These are phyloP conservation scores for Umimayanthus kanabou DNA, from an alignment of 92 coral and sea anemone genomes.

Conservation along the genomic window DNA sequence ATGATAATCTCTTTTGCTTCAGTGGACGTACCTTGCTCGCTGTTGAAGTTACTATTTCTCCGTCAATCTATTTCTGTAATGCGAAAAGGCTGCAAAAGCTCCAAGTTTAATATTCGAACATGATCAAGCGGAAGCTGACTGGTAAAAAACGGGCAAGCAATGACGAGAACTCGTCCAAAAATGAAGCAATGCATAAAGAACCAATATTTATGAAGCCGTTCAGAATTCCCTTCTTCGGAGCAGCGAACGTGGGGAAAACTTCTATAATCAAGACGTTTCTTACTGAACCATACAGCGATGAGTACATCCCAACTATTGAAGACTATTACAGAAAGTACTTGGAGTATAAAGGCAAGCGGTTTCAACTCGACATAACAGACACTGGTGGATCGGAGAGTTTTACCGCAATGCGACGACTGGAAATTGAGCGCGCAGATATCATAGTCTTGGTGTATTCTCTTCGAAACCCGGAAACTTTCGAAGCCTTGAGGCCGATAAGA, in stretches of 20 bases:
- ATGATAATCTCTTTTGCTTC: not conserved
- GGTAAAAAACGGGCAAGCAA: not conserved
- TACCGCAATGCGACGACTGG: constrained; percentile 38
- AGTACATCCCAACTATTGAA: constrained; percentile 24
- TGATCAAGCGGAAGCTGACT: not conserved
- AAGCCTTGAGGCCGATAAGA: constrained; percentile 12
- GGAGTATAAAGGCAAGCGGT: not conserved
- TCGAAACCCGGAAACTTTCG: constrained; percentile 25
- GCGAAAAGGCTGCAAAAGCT: not conserved
- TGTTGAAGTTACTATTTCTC: not conserved
- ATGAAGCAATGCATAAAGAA: not conserved
- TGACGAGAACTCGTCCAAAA: not conserved
- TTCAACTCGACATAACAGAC: constrained; percentile 23
- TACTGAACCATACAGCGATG: not conserved
- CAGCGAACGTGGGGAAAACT: constrained; percentile 24
- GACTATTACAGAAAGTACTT: constrained; percentile 17
- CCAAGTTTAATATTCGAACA: not conserved
- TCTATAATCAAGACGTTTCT: constrained; percentile 16
- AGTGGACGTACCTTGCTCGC: not conserved
- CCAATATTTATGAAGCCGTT: constrained; percentile 8
- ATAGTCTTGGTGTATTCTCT: constrained; percentile 27
- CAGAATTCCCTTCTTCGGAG: constrained; percentile 24
- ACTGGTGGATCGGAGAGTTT: constrained; percentile 34
- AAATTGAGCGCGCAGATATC: constrained; percentile 7
- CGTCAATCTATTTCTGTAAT: not conserved